These are phyloP conservation scores for Orchestia grillus DNA, from an alignment of 1,140 invertebrate species.

Conservation along the genomic window DNA sequence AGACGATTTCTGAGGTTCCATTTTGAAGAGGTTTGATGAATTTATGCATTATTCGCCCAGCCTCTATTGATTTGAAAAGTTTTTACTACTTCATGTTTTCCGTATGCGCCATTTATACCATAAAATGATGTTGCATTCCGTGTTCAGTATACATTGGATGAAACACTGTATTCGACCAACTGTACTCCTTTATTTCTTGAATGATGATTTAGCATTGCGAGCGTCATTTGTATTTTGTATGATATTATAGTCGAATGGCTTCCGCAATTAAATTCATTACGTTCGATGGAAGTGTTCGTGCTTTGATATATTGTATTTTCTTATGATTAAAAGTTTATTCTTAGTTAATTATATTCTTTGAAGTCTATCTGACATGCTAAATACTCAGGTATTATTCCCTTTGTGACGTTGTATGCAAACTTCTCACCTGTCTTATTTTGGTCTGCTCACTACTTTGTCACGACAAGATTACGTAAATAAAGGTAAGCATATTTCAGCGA, in stretches of 20 bases:
- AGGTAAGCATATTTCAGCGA: not conserved
- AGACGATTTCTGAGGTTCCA: not conserved
- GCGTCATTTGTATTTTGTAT: too few species aligned
- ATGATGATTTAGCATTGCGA: not conserved
- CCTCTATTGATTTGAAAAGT: not conserved
- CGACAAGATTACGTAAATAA: not conserved
- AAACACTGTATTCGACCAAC: too few species aligned
- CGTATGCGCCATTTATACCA: not conserved
- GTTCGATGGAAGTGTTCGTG: not conserved
- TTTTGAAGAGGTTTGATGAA: not conserved
- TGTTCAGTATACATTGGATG: too few species aligned
- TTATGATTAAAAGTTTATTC: too few species aligned
- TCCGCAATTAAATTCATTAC: not conserved
- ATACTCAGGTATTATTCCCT: too few species aligned
- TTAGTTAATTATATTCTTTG: too few species aligned
- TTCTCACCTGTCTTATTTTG: not conserved
- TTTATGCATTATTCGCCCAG: not conserved
- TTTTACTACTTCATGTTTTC: not conserved
- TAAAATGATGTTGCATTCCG: too few species aligned
- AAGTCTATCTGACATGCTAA: not conserved
- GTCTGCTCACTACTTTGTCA: not conserved
- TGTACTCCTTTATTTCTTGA: not conserved
- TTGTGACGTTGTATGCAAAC: not conserved
- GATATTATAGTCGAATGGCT: too few species aligned
- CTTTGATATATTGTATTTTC: not conserved